These are phyloP conservation scores for Cheilosia impressa DNA, from an alignment of 2,888 invertebrate species.

Conservation along the genomic window DNA sequence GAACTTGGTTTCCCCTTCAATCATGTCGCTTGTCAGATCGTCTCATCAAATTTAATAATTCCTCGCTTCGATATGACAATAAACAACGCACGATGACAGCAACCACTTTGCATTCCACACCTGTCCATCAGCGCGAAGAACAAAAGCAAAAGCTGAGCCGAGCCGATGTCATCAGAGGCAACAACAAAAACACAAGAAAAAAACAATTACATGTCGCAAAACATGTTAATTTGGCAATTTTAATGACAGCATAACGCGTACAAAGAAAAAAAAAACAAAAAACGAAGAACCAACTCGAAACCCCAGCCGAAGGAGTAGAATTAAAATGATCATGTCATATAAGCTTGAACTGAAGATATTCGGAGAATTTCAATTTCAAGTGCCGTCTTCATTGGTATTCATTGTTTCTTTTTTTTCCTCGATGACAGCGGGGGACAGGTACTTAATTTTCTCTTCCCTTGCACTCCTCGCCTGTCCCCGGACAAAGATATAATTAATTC, in stretches of 20 bases:
- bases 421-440: constrained; percentile 59
- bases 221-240: constrained; percentile 71
- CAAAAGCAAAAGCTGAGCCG: constrained; percentile 17
- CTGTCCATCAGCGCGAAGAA: constrained; percentile 41
- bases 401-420: constrained; percentile 29
- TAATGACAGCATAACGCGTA: constrained; percentile 62
- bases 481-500: constrained; percentile 39
- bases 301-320: constrained; percentile 18
- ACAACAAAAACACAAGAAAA: constrained; percentile 16
- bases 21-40: constrained; percentile 27
- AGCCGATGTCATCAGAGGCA: constrained; percentile 45
- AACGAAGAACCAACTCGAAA: not conserved
- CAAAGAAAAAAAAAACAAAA: not conserved
- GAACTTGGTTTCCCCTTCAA: constrained; percentile 35
- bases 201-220: constrained; percentile 59
- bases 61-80: constrained; percentile 44
- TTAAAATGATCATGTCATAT: constrained; percentile 65
- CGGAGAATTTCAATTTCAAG: constrained; percentile 68
- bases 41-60: constrained; percentile 48
- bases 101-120: constrained; percentile 72
- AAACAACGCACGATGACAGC: constrained; percentile 60
- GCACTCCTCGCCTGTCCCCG: not conserved
- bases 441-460: constrained; percentile 50
- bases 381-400: constrained; percentile 64
- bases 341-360: constrained; percentile 62